Evolutionary conservation across 2,888 invertebrate genomes (phyloP).

Genomic region (Bursaphelenchus okinawaensis): DNA sequence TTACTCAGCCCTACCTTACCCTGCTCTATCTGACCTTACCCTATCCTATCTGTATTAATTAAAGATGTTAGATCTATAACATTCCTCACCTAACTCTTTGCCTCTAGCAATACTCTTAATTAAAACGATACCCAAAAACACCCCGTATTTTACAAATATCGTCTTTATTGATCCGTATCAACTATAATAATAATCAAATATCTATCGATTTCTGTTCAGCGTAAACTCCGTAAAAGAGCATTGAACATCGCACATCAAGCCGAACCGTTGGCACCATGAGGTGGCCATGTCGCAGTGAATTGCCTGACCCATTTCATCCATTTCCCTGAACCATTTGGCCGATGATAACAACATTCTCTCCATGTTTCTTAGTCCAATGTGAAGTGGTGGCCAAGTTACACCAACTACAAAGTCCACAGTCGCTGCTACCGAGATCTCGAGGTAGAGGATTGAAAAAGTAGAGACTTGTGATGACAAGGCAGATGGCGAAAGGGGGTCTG

Average conservation of each 20-base stretch:
- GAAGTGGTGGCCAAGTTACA: conserved; percentile 13
- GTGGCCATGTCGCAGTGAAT: conserved; percentile 18
- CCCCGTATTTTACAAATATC: too few species aligned
- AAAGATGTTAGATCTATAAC: too few species aligned
- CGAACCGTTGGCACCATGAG: conserved; percentile 18
- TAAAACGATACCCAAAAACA: too few species aligned
- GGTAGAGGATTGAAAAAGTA: conserved; percentile 14
- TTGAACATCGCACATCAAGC: conserved; percentile 20
- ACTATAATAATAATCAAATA: too few species aligned
- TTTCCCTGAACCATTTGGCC: conserved; percentile 8
- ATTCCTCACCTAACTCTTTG: too few species aligned
- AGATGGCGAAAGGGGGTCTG: conserved; percentile 15
- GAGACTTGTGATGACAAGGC: conserved; percentile 10
- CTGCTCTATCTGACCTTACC: too few species aligned
- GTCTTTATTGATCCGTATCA: too few species aligned
- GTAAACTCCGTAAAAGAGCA: conserved; percentile 23
- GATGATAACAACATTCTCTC: conserved; percentile 11
- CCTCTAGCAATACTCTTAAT: too few species aligned
- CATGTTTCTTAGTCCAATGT: conserved; percentile 11
- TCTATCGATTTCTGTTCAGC: conserved; percentile 10
- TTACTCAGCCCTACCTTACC: too few species aligned
- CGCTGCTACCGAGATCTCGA: conserved; percentile 17
- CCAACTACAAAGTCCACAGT: not conserved
- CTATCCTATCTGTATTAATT: too few species aligned
- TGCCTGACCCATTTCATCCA: conserved; percentile 20